Evolutionary conservation across 2,797 vertebrate species (phyloP).

Genomic region (Gymnoscopelus microlampas): DNA sequence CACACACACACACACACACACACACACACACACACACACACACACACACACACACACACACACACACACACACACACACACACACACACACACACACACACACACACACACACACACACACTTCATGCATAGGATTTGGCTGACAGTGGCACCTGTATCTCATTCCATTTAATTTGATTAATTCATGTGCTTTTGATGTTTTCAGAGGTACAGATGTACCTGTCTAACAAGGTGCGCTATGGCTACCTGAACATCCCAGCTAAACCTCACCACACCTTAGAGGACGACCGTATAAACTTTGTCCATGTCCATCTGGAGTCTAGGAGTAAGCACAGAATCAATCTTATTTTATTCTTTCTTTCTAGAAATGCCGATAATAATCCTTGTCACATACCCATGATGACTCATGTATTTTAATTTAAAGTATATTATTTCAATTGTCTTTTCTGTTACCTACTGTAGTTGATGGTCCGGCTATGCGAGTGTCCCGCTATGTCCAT

Average conservation of each 20-base stretch:
- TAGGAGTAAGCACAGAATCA: constrained; percentile 81
- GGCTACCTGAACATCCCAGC: constrained; percentile 93
- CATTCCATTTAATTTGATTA: neutral
- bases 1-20: neutral
- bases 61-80: neutral
- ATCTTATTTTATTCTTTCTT: neutral
- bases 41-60: neutral
- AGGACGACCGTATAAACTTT: constrained; percentile 92
- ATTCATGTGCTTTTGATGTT: neutral
- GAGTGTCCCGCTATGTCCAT: constrained; percentile 83
- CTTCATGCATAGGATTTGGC: neutral
- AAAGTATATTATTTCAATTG: neutral
- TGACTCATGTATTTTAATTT: neutral
- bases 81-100: neutral
- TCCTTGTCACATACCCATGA: neutral
- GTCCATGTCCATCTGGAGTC: constrained; percentile 91
- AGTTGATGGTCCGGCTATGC: constrained; percentile 93
- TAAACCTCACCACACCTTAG: constrained; percentile 88
- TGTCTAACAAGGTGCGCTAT: constrained; percentile 91
- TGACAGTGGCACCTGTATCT: too few relatives aligned
- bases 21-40: neutral
- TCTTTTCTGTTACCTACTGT: constrained; percentile 39
- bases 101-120: neutral
- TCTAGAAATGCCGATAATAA: neutral
- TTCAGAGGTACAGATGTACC: constrained; percentile 85